These are phyloP conservation scores for Aulostomus chinensis DNA, from an alignment of 2,797 vertebrate species.

Conservation along the genomic window DNA sequence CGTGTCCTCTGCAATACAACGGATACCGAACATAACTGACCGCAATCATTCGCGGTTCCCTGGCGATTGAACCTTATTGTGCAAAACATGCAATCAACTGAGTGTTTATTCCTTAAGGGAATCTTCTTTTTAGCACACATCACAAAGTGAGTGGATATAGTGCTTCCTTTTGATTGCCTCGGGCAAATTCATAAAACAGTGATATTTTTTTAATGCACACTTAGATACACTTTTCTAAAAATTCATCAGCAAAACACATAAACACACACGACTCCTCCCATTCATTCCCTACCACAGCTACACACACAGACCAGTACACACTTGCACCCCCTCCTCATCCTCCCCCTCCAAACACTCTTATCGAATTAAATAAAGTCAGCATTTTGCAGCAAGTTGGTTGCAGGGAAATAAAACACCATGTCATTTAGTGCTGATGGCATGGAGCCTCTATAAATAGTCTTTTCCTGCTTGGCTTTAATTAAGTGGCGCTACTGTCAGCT, in stretches of 20 bases:
- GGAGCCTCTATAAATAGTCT: constrained; percentile 76
- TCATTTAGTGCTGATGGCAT: constrained; percentile 77
- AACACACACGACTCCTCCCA: not conserved
- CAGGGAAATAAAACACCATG: constrained; percentile 74
- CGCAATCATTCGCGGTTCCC: no score
- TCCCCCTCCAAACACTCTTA: constrained; percentile 55
- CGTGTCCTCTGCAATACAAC: no score
- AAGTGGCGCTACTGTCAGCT: constrained; percentile 80
- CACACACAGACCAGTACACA: not conserved
- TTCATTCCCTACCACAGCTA: not conserved
- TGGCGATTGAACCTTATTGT: no score
- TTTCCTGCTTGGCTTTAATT: constrained; percentile 82
- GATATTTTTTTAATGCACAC: constrained; percentile 8
- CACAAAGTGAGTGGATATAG: constrained; percentile 24
- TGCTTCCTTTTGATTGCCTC: constrained; percentile 31
- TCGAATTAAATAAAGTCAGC: constrained; percentile 76
- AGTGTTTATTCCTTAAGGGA: no score
- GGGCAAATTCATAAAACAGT: constrained; percentile 40
- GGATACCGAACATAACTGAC: no score
- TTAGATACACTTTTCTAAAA: constrained; percentile 7
- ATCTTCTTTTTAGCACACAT: no score
- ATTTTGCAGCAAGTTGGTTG: constrained; percentile 60
- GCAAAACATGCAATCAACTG: no score
- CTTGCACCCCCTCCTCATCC: constrained; percentile 5
- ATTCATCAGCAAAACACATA: constrained; percentile 7